These are phyloP conservation scores for Leucophenga montana DNA, from an alignment of 2,888 invertebrate genomes.

Conservation along the genomic window DNA sequence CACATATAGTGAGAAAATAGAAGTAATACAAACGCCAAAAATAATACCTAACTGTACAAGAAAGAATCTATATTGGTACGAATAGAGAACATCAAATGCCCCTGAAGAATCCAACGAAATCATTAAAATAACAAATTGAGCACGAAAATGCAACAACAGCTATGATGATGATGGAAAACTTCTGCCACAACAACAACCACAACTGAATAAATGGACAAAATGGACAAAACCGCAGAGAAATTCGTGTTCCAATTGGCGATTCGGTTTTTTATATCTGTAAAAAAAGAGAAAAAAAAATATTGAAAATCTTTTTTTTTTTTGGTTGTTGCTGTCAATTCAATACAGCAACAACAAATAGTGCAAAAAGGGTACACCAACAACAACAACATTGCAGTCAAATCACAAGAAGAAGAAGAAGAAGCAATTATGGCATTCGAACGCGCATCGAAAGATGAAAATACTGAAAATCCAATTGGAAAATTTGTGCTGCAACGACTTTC, in stretches of 20 bases:
- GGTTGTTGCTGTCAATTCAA: constrained; percentile 10
- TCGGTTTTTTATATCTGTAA: background rate
- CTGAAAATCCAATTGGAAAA: constrained; percentile 1
- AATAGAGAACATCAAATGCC: background rate
- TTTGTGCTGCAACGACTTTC: constrained; percentile 3
- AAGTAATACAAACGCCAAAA: constrained; percentile 42
- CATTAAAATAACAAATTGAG: constrained; percentile 65
- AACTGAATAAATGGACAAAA: constrained; percentile 39
- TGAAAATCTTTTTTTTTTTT: constrained; percentile 13
- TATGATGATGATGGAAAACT: too few relatives aligned
- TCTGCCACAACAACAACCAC: background rate
- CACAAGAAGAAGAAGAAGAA: constrained; percentile 18
- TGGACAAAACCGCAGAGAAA: constrained; percentile 50
- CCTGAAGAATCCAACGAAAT: constrained; percentile 60
- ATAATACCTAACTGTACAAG: too few relatives aligned
- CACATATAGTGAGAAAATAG: constrained; percentile 24
- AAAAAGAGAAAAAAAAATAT: constrained; percentile 19
- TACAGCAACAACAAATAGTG: constrained; percentile 51
- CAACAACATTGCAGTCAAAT: constrained; percentile 15
- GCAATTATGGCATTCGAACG: constrained; percentile 32
- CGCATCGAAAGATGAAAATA: constrained; percentile 7
- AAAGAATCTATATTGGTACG: background rate
- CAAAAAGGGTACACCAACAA: constrained; percentile 55
- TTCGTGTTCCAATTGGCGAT: constrained; percentile 25
- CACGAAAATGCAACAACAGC: constrained; percentile 53